Base-by-base conservation (phyloP, 2,113 vertebrate species). In the Pipa parva region DNA sequence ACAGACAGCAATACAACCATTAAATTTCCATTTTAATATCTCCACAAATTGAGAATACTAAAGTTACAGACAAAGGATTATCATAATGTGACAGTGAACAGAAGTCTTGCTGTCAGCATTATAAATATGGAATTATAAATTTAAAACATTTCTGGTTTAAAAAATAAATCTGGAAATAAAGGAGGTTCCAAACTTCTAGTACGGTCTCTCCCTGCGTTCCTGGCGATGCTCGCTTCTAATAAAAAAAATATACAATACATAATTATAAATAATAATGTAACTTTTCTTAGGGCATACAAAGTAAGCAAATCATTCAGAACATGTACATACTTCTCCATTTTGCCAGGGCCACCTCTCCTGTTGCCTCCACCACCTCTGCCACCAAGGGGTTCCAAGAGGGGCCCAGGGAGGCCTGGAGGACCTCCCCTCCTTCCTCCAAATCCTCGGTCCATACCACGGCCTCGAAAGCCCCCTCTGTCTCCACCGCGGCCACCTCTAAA, bases 41-140 rank as follows among this genome's bases (percentile, higher is more conserved):
- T 81, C 80, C 84, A 87, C 83, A 86, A 86, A 85, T 77, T 81
- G 83, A 85, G 86, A 86, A 89, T 85, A 85, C 86, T 86, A 86
- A 87, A 85, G 80, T 84, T 63, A 86, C 84, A 85, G 83, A 87
- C 83, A 76, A 85, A 86, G 84, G 79, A 83, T 81, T 78, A 79
- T 83, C 84, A 87, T 88, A 89, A 88, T 89, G 86, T 83, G 84
- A 86, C 75, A 76, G 51, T 60, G 66, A 31, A 70, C 20, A 31
- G 20, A 54, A 20, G 7, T 2, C 57, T 46, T 58, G n/a, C 51
- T 52, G 73, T 77, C 83, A 86, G 86, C 88, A 85, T 81, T 81
- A 91, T 88, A 88, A 90, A 90, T 89, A 92, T 86, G 90, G 90
- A 94, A 93, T 91, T 91, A 93, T 90, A 95, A 93, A 92, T 93